Base-by-base conservation (phyloP, 2,888 invertebrate genomes). In the Chrysopilus asiliformis region DNA sequence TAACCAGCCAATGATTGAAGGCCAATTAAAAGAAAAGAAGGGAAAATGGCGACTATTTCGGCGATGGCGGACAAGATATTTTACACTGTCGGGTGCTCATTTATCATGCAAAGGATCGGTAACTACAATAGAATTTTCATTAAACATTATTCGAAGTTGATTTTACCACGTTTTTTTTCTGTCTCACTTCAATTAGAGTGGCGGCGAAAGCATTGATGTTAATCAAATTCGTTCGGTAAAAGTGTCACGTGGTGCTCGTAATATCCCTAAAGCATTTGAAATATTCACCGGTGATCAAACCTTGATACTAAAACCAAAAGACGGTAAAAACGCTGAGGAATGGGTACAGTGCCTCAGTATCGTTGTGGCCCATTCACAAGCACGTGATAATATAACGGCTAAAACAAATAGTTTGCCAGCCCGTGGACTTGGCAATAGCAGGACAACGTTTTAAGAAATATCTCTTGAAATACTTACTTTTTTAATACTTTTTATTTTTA, bases 261-360 rank as follows among this genome's bases (percentile, higher is more conserved):
- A 89, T 65, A 89, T 93, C 51, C 91, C 93, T 15, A 90, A 89
- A 60, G 91, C 91, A 2, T 94, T 94, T 67, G 93, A 94, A 68
- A 93, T 94, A 51, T 94, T 93, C 67, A 93, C 93, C 0, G 82
- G 82, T 35, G 87, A 91, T 63, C 87, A 87, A 61, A 85, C 86
- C 8, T 76, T 90, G 47, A 86, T 91, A 52, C 72, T 94, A 48
- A 93, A 94, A 66, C 93, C 93, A 6, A 89, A 87, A 61, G 89
- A 90, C 57, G 86, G 87, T 29, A 87, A 86, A 64, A 85, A 91
- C 60, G 91, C 90, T 2, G 91, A 93, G 64, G 85, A 91, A 60
- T 94, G 94, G 90, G 87, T 91, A 30, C 91, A 93, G 62, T 91
- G 87, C 61, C 71, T 93, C 43, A 89, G 87, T 55, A 86, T 91